Conservation (phyloP, 2,113 vertebrate species). For the Cervus canadensis region DNA sequence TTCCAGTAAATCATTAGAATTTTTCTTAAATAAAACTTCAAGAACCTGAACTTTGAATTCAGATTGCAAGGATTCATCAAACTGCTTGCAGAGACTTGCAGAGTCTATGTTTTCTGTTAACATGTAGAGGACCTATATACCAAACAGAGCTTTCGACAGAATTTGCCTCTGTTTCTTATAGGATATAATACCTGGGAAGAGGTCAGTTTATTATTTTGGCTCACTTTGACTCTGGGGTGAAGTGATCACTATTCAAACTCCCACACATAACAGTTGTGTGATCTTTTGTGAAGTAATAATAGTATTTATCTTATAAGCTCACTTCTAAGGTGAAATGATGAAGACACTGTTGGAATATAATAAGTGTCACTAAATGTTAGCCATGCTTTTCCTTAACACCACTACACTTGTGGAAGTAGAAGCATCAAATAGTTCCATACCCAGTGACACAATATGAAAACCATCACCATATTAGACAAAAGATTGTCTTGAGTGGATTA, state of each 20-base stretch:
- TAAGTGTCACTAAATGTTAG: not conserved
- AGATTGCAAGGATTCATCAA: not conserved
- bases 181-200: not conserved
- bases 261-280: not conserved
- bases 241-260: not conserved
- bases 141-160: not conserved
- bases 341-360: not conserved
- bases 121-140: not conserved
- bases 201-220: not conserved
- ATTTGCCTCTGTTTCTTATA: not conserved
- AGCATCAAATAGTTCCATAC: not conserved
- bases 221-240: not conserved
- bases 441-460: not conserved
- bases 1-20: not conserved
- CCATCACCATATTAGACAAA: not conserved
- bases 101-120: not conserved
- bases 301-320: not conserved
- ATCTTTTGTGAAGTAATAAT: not conserved
- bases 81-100: not conserved
- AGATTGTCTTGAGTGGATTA: not conserved
- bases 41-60: constrained; percentile 27
- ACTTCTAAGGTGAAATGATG: constrained; percentile 17
- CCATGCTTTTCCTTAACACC: not conserved
- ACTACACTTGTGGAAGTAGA: not conserved
- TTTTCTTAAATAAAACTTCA: not conserved